phyloP scores from a whole-genome alignment of 2,113 vertebrate genomes.

The Chelonoidis abingdonii region DNA sequence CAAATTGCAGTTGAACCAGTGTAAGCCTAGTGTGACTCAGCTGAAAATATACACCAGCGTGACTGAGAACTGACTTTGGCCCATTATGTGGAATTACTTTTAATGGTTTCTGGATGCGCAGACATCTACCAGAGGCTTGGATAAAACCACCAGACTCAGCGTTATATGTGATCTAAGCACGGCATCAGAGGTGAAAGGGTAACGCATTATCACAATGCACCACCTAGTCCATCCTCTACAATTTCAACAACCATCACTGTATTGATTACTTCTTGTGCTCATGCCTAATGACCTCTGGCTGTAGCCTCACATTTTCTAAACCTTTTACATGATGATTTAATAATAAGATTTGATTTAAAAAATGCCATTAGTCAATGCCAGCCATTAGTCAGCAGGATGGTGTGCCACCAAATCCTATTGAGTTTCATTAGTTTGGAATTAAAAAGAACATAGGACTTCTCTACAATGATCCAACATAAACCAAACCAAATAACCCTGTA shows the following conservation, averaged over 20 bases:
- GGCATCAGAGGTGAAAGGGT: conserved; percentile 64
- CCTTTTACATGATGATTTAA: conserved; percentile 70
- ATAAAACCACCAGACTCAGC: background rate
- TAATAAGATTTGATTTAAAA: conserved; percentile 74
- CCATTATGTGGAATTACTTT: conserved; percentile 22
- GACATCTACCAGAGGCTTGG: conserved; percentile 24
- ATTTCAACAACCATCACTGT: conserved; percentile 61
- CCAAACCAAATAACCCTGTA: conserved; percentile 53
- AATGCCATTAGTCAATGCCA: conserved; percentile 70
- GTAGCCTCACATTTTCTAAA: conserved; percentile 71
- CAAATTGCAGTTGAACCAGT: accelerated
- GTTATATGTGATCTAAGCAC: background rate
- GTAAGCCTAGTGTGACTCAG: background rate
- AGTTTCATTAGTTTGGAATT: conserved; percentile 69
- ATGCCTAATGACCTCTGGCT: conserved; percentile 70
- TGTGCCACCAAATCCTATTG: conserved; percentile 55
- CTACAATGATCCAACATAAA: conserved; percentile 54
- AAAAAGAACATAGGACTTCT: conserved; percentile 68
- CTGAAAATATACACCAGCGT: background rate
- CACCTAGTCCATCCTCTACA: conserved; percentile 64
- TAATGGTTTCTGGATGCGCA: conserved; percentile 19
- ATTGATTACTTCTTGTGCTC: conserved; percentile 70
- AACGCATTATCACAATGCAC: conserved; percentile 48
- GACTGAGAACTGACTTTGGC: background rate
- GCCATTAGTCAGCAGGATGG: conserved; percentile 66